These are phyloP conservation scores for Thumatha senex DNA, from an alignment of 2,888 invertebrate species.

Conservation along the genomic window DNA sequence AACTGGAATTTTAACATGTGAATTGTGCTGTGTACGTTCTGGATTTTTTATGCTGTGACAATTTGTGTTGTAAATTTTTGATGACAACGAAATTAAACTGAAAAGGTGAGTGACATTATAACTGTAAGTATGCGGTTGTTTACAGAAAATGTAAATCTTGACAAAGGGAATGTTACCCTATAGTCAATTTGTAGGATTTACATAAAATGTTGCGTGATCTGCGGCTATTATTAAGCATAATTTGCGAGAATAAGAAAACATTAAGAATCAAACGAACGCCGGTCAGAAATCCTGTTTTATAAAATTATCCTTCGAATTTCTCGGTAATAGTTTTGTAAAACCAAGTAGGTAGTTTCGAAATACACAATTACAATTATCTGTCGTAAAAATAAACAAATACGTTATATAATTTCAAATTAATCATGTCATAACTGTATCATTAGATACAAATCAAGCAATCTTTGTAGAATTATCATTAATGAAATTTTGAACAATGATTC, in stretches of 20 bases:
- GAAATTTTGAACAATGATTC: conserved; percentile 13
- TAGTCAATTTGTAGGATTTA: conserved; percentile 12
- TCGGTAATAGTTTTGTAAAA: conserved; percentile 44
- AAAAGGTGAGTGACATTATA: conserved; percentile 39
- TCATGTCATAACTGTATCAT: neutral
- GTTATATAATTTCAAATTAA: neutral
- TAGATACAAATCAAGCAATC: neutral
- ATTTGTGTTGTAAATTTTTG: conserved; percentile 28
- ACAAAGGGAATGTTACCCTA: neutral
- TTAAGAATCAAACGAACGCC: conserved; percentile 36
- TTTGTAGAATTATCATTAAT: neutral
- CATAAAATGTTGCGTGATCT: conserved; percentile 27
- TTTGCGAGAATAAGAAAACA: conserved; percentile 31
- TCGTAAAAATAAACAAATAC: neutral
- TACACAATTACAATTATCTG: neutral
- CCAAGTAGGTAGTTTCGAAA: conserved; percentile 14
- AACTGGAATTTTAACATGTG: conserved; percentile 35
- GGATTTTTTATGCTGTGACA: conserved; percentile 38
- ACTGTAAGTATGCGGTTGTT: conserved; percentile 10
- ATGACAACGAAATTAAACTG: conserved; percentile 25
- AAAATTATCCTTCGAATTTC: conserved; percentile 47
- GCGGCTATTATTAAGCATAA: conserved; percentile 31
- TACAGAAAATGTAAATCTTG: neutral
- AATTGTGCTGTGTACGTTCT: conserved; percentile 38
- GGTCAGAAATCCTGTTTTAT: conserved; percentile 39